Conservation (phyloP, 2,113 vertebrate genomes). For the Atherinomorus stipes region DNA sequence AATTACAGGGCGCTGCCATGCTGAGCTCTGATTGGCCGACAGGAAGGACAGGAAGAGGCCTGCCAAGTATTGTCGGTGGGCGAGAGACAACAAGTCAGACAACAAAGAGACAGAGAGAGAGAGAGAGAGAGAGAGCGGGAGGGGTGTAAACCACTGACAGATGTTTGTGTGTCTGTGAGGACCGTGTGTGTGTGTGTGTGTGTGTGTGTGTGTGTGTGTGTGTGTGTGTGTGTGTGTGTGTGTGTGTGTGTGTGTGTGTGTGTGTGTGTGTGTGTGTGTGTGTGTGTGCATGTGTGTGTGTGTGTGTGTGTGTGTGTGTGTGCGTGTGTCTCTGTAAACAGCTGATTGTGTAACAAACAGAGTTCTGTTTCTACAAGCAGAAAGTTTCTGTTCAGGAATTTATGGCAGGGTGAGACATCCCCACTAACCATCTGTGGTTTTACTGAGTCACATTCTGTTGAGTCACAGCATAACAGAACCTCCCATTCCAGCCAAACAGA, state of each 20-base stretch:
- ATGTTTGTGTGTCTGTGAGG: neutral
- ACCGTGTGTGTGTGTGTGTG: neutral
- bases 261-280: no score
- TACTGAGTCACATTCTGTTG: no score
- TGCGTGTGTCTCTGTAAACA: no score
- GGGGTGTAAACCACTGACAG: constrained; percentile 11
- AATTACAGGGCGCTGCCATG: constrained; percentile 13
- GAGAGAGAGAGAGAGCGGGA: neutral
- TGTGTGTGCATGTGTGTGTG: no score
- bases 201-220: no score
- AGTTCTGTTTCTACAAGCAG: neutral
- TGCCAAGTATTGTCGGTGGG: constrained; percentile 48
- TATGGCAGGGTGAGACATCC: constrained; percentile 7
- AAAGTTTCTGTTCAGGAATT: neutral
- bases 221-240: no score
- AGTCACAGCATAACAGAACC: no score
- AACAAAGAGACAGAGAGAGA: neutral
- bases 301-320: no score
- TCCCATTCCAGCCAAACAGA: no score
- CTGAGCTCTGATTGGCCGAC: constrained; percentile 37
- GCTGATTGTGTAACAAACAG: constrained; percentile 4
- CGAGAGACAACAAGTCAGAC: neutral
- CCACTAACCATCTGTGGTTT: rapidly evolving
- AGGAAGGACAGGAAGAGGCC: constrained; percentile 43
- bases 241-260: no score